phyloP scores from a whole-genome alignment of 2,797 vertebrate genomes.

The Astyanax mexicanus region DNA sequence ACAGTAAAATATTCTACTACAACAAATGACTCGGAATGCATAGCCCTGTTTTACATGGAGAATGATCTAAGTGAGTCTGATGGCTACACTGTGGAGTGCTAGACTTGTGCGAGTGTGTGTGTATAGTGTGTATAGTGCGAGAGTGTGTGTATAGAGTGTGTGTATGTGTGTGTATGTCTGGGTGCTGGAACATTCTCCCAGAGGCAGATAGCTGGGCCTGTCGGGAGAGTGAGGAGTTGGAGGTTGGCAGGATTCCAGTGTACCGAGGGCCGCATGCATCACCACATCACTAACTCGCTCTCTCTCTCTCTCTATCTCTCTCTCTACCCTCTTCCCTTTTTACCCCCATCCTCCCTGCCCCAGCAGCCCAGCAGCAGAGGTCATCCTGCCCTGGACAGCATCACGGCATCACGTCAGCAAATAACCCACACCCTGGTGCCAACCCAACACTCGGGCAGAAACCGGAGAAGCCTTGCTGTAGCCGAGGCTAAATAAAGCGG shows the following conservation, averaged over 20 bases:
- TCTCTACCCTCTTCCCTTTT: too few species aligned
- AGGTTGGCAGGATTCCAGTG: constrained; percentile 43
- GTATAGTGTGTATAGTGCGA: constrained; percentile 2
- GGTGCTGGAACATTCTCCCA: constrained; percentile 49
- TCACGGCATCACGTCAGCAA: constrained; percentile 15
- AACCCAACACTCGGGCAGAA: constrained; percentile 35
- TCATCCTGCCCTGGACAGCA: constrained; percentile 31
- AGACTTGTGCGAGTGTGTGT: constrained; percentile 8
- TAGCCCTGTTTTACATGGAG: neutral
- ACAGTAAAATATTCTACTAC: neutral
- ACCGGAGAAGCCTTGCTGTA: constrained; percentile 27
- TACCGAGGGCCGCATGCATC: constrained; percentile 36
- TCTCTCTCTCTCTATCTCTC: neutral
- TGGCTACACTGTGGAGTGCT: constrained; percentile 17
- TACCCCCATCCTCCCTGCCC: neutral
- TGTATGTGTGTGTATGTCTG: constrained; percentile 6
- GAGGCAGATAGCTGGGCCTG: constrained; percentile 31
- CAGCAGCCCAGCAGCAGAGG: constrained; percentile 21
- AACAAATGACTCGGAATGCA: neutral
- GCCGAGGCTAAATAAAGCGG: neutral
- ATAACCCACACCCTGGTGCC: constrained; percentile 35
- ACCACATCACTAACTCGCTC: constrained; percentile 11
- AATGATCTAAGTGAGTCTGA: constrained; percentile 28
- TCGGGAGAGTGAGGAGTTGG: constrained; percentile 42
- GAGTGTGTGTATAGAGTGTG: neutral